Evolutionary conservation across 1,140 invertebrate species (phyloP), one percentile per base, ranked within the genome.

Genomic region (Hypsibius dujardini): DNA sequence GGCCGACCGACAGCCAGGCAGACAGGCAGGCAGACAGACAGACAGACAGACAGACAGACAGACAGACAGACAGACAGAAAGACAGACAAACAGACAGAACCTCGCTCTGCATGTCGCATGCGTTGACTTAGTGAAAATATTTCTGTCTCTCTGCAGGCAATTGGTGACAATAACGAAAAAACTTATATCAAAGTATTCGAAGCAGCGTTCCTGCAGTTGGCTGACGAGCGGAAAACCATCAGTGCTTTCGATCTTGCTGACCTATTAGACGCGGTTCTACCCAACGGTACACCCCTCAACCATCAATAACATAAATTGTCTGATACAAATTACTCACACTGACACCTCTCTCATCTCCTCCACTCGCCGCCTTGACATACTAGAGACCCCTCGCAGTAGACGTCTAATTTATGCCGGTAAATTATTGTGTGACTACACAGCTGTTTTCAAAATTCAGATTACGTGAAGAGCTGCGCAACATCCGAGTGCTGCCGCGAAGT

Each of bases 221-320:
- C 90, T 0, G 90, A 94, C 78, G 90, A 93, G 78, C 82, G 84
- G 75, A 82, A 86, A 77, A 90, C 90, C 1, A 88, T 95, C 59
- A 91, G 92, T 76, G 87, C 89, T 3, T 95, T 93, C 76, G 90
- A 93, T 78, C 81, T 95, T 12, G 90, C 93, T 78, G 91, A 95
- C 79, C 80, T 94, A 28, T 80, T 95, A 14, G 90, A 94, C 77
- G 89, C 88, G 12, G 93, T 90, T 80, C 82, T 95, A 73, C 91
- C 90, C 2, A 94, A 95, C 80, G 90, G 86, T 86, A 28, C 28
- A 28, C 28, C 28, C 28, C 28, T 28, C 28, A 75, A 78, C 74
- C 70, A 60, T 45, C 47, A 47, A 71, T 50, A 3, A 50, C 67
- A 15, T 59, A 28, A 28, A 28, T 28, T 28, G 28, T 28, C 28